A percentile compares a stretch with the other conserved stretches of the same genome.
Conservation (phyloP, 2,888 invertebrate genomes). For the Flexamia atlantica region DNA sequence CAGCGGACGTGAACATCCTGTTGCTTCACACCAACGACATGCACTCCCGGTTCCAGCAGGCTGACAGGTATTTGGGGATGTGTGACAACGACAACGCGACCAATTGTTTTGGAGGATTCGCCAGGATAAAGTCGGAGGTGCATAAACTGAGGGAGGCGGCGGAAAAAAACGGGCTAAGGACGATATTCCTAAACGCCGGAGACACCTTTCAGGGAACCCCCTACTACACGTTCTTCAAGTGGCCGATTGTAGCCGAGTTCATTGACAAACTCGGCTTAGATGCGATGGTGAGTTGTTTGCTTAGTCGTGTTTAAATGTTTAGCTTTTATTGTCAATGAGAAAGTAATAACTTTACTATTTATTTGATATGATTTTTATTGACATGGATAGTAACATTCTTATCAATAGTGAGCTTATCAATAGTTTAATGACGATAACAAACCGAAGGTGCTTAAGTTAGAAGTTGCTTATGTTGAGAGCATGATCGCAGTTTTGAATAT, state of each 20-base stretch:
- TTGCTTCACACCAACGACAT: constrained; percentile 95
- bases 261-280: constrained; percentile 91
- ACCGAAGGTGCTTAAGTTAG: too few relatives aligned
- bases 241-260: constrained; percentile 87
- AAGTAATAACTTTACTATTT: too few relatives aligned
- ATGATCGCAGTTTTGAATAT: too few relatives aligned
- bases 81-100: constrained; percentile 74
- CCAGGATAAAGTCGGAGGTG: constrained; percentile 76
- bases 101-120: constrained; percentile 92
- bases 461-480: too few relatives aligned
- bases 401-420: too few relatives aligned
- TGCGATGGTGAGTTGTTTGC: constrained; percentile 83
- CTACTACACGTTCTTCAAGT: constrained; percentile 91
- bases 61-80: constrained; percentile 77
- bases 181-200: constrained; percentile 93
- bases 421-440: too few relatives aligned
- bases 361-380: too few relatives aligned
- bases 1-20: constrained; percentile 79
- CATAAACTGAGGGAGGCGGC: not conserved
- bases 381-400: too few relatives aligned
- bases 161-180: constrained; percentile 67
- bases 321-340: too few relatives aligned
- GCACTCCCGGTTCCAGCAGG: constrained; percentile 84
- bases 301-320: too few relatives aligned
- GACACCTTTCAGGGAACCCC: constrained; percentile 95